These are phyloP conservation scores for Etheostoma spectabile DNA, from an alignment of 2,113 vertebrate species.

Conservation along the genomic window DNA sequence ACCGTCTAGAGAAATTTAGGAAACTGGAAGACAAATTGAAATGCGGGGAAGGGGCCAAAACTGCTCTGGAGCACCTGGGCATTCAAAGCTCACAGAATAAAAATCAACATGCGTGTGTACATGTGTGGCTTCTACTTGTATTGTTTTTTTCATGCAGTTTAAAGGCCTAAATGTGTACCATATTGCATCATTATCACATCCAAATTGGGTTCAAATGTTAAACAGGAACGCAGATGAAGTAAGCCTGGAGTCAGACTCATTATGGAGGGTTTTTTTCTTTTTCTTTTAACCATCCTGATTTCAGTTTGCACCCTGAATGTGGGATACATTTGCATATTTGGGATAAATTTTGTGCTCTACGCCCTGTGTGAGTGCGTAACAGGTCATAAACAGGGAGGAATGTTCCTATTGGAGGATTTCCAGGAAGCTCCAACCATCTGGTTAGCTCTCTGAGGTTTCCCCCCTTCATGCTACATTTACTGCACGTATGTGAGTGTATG, in stretches of 20 bases:
- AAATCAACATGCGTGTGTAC: slow-evolving; percentile 21
- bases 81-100: slow-evolving; percentile 44
- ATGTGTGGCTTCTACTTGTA: slow-evolving; percentile 17
- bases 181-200: slow-evolving; percentile 7
- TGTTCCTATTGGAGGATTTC: slow-evolving; percentile 81
- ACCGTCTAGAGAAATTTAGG: slow-evolving; percentile 57
- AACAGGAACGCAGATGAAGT: slow-evolving; percentile 45
- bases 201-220: slow-evolving; percentile 43
- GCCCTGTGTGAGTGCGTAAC: slow-evolving; percentile 66
- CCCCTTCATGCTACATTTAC: slow-evolving; percentile 78
- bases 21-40: slow-evolving; percentile 55
- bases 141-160: slow-evolving; percentile 25
- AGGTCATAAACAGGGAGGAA: slow-evolving; percentile 84
- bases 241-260: slow-evolving; percentile 25
- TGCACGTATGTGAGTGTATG: slow-evolving; percentile 58
- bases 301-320: slow-evolving; percentile 31
- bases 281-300: slow-evolving; percentile 25
- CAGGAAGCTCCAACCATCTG: slow-evolving; percentile 75
- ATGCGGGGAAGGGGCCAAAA: slow-evolving; percentile 47
- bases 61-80: slow-evolving; percentile 62
- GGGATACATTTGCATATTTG: slow-evolving; percentile 59
- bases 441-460: slow-evolving; percentile 72
- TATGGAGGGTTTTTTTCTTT: not conserved
- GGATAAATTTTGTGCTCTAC: slow-evolving; percentile 61
- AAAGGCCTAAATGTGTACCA: not conserved